Conservation (phyloP, 2,113 vertebrate genomes). For the Steatornis caripensis region DNA sequence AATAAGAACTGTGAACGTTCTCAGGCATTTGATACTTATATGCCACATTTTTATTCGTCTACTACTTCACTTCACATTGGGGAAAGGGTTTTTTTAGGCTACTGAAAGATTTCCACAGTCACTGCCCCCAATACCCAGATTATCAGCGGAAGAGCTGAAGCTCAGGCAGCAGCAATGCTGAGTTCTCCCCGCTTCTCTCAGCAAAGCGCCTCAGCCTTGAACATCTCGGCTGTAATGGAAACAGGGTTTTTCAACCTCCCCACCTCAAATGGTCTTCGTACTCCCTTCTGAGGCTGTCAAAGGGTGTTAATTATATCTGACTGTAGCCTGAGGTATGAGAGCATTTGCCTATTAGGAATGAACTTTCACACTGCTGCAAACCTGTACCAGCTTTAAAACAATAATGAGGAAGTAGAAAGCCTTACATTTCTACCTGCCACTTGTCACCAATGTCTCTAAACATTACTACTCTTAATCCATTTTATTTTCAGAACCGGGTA, state of each 20-base stretch:
- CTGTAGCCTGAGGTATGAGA: background rate
- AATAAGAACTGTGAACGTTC: background rate
- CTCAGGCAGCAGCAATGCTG: background rate
- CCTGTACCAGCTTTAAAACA: background rate
- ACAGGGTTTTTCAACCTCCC: background rate
- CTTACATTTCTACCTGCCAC: background rate
- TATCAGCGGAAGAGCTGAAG: background rate
- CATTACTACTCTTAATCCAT: background rate
- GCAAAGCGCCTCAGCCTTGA: background rate
- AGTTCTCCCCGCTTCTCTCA: background rate
- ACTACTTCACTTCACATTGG: background rate
- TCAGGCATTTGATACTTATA: background rate
- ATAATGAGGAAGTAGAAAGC: background rate
- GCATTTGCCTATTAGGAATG: background rate
- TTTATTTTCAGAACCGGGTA: background rate
- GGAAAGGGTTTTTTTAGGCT: background rate
- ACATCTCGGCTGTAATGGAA: background rate
- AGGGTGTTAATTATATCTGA: background rate
- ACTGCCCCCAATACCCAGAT: background rate
- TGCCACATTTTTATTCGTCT: background rate
- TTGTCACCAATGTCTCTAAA: background rate
- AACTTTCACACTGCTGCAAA: background rate
- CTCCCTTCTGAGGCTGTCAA: background rate
- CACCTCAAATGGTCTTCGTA: background rate
- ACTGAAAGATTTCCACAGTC: background rate